Conservation (phyloP, 2,888 invertebrate species). For the Troides helena region DNA sequence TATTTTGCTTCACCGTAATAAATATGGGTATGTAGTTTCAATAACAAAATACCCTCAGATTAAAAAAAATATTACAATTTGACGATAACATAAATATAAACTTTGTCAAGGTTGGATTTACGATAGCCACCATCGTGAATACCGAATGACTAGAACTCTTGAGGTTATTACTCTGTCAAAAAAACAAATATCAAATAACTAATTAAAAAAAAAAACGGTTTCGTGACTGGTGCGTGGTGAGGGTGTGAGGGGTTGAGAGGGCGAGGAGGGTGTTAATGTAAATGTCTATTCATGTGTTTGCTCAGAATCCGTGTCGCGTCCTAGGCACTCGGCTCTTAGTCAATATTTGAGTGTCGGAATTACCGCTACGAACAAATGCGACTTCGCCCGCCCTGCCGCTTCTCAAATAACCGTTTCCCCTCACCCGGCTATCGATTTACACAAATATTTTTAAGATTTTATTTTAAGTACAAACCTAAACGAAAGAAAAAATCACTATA, state of each 20-base stretch:
- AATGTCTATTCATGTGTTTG: slow-evolving; percentile 75
- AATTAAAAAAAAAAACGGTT: slow-evolving; percentile 11
- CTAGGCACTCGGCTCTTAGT: slow-evolving; percentile 55
- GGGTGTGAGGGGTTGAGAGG: background rate
- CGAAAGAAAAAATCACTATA: no score
- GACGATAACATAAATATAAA: background rate
- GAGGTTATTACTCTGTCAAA: background rate
- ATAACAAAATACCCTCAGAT: no score
- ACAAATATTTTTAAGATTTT: background rate
- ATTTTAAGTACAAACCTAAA: no score
- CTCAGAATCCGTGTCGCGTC: slow-evolving; percentile 77
- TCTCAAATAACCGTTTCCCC: slow-evolving; percentile 32
- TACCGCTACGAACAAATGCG: slow-evolving; percentile 75
- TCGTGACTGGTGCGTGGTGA: slow-evolving; percentile 32
- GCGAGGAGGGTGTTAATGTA: slow-evolving; percentile 62
- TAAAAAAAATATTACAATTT: no score
- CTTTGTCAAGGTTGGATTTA: background rate
- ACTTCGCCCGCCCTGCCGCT: slow-evolving; percentile 57
- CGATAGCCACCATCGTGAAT: no score
- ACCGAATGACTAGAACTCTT: no score
- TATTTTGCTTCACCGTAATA: background rate
- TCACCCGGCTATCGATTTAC: slow-evolving; percentile 1
- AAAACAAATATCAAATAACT: background rate
- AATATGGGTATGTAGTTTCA: no score
- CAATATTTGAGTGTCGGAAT: slow-evolving; percentile 74